These are phyloP conservation scores for Leptonema lineaticorne DNA, from an alignment of 1,140 invertebrate genomes.

Conservation along the genomic window DNA sequence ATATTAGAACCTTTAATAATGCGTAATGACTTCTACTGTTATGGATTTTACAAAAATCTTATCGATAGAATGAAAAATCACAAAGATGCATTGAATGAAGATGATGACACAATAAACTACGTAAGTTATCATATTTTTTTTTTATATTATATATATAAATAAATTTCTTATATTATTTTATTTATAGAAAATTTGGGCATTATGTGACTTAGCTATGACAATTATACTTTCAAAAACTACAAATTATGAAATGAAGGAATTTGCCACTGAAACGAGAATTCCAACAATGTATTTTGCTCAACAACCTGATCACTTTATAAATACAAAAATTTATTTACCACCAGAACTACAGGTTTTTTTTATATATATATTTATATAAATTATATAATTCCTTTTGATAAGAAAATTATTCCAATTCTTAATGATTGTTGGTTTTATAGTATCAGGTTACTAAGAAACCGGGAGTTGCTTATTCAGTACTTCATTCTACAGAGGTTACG, in stretches of 20 bases:
- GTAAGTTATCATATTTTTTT: constrained; percentile 59
- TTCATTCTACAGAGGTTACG: constrained; percentile 45
- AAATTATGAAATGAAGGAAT: constrained; percentile 87
- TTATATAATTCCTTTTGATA: constrained; percentile 4
- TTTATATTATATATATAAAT: neutral
- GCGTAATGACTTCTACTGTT: constrained; percentile 92
- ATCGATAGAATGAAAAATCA: constrained; percentile 91
- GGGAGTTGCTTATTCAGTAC: constrained; percentile 50
- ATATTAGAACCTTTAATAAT: constrained; percentile 90
- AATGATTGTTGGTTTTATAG: constrained; percentile 9
- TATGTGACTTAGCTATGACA: constrained; percentile 91
- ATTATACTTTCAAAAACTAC: constrained; percentile 84
- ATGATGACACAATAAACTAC: constrained; percentile 77
- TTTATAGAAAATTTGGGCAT: constrained; percentile 89
- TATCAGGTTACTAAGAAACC: constrained; percentile 56
- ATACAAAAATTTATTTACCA: constrained; percentile 70
- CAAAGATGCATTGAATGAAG: constrained; percentile 81
- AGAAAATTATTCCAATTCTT: neutral
- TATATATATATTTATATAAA: constrained; percentile 8
- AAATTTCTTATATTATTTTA: constrained; percentile 21
- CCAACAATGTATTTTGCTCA: constrained; percentile 84
- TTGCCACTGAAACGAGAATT: constrained; percentile 79
- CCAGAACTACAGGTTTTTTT: constrained; percentile 62
- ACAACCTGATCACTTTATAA: constrained; percentile 68
- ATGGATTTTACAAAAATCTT: constrained; percentile 93